These are phyloP conservation scores for Siphlonurus alternatus DNA, from an alignment of 2,888 invertebrate genomes.

Conservation along the genomic window DNA sequence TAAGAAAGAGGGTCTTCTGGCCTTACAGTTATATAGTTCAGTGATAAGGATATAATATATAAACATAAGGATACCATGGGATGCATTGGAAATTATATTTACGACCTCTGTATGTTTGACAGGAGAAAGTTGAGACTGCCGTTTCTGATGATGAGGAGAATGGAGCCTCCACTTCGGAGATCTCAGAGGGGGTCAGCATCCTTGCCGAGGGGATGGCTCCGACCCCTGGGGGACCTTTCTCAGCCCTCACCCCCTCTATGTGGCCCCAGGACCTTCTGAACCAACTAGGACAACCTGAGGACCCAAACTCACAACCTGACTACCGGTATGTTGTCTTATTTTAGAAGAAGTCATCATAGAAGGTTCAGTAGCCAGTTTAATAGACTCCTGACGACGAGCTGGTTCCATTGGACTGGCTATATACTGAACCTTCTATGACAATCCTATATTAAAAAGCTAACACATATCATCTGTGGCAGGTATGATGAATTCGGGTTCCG, in stretches of 20 bases:
- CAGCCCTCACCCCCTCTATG: conserved; percentile 88
- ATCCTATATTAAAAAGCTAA: too few species aligned
- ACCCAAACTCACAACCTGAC: conserved; percentile 49
- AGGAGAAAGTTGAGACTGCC: conserved; percentile 63
- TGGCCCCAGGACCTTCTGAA: conserved; percentile 89
- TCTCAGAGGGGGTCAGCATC: conserved; percentile 47
- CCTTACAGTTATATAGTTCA: too few species aligned
- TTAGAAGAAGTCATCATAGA: not conserved
- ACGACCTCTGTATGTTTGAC: too few species aligned
- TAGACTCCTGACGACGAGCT: too few species aligned
- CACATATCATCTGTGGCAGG: too few species aligned
- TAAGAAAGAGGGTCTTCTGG: too few species aligned
- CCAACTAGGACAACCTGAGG: conserved; percentile 63
- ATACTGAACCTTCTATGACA: conserved; percentile 9
- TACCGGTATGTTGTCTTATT: conserved; percentile 42
- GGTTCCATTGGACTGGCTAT: too few species aligned
- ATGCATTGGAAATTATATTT: too few species aligned
- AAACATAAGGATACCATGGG: too few species aligned
- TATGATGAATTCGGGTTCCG: conserved; percentile 98
- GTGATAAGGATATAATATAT: too few species aligned
- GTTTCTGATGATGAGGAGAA: conserved; percentile 61
- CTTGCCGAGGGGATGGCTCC: conserved; percentile 54
- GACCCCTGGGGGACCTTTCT: conserved; percentile 79
- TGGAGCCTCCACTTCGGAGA: conserved; percentile 33
- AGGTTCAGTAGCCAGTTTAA: too few species aligned